Percentiles rank a stretch among this genome's conserved stretches.
Conservation (phyloP, 2,113 vertebrate species). For the Megaceryle torquata region DNA sequence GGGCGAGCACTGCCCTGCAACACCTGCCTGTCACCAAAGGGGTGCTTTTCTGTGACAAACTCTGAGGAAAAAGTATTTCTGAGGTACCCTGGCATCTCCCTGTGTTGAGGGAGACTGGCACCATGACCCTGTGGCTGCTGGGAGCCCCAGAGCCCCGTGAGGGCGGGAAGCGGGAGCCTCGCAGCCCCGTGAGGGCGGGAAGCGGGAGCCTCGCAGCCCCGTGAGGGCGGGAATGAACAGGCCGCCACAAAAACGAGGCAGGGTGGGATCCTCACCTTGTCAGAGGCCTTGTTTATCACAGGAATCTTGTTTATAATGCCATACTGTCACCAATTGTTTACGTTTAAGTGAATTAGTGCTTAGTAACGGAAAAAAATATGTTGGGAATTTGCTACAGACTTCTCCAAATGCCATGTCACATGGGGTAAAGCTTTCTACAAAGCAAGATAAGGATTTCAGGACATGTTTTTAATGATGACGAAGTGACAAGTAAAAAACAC, state of each 20-base stretch:
- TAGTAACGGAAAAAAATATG: background rate
- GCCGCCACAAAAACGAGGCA: fast-evolving
- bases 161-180: background rate
- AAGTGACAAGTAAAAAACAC: background rate
- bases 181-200: background rate
- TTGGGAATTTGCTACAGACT: background rate
- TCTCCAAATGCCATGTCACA: background rate
- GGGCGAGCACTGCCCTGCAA: fast-evolving
- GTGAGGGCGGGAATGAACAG: background rate
- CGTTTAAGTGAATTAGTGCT: background rate
- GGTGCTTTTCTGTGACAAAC: background rate
- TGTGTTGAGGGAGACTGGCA: background rate
- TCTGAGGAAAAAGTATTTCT: background rate
- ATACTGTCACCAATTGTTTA: background rate
- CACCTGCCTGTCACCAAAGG: background rate
- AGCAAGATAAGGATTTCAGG: background rate
- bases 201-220: background rate
- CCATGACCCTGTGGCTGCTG: fast-evolving
- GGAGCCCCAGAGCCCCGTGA: background rate
- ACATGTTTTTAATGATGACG: background rate
- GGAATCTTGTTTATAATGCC: background rate
- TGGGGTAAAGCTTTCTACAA: background rate
- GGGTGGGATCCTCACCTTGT: fast-evolving
- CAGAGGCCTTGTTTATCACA: background rate
- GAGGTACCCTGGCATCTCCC: fast-evolving